Evolutionary conservation across 2,888 invertebrate genomes (phyloP), one percentile per base, ranked within the genome.

Genomic region (Cremastinae sp.): DNA sequence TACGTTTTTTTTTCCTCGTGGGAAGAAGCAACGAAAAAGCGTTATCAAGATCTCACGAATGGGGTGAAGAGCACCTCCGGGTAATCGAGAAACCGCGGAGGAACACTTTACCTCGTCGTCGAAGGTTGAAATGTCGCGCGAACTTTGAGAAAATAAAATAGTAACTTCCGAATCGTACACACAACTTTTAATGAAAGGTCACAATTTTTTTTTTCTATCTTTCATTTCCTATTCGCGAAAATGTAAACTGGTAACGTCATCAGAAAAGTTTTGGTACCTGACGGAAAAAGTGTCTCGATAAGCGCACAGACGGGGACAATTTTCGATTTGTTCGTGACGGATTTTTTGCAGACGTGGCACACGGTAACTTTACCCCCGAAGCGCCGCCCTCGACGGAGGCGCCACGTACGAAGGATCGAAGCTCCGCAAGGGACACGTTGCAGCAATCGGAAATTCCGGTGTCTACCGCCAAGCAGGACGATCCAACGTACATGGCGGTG

Each of bases 331-430:
- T 58, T 8, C 16, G 49, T 45, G 58, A 68, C 47, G 12, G 22
- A 65, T 41, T 49, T 76, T 71, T 87, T 85, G 7, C 89, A 92
- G 92, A 91, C 82, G 88, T 91, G 12, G 92, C 92, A 16, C 90
- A 90, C 76, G 93, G 92, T 8, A 93, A 93, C 86, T 92, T 92
- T 85, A 91, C 91, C 2, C 90, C 90, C 45, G 93, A 93, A 83
- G 82, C 85, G 5, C 88, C 89, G 5, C 89, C 90, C 3, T 86
- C 90, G 51, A 89, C 90, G 18, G 91, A 90, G 66, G 84, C 88
- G 18, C 87, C 89, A 4, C 84, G 83, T 43, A 66, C 82, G 62
- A 85, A 84, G 58, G 88, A 88, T 78, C 86, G 86, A 64, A 86
- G 83, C 81, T 86, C 86, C 4, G 85, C 82, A 5, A 84, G 85